These are phyloP conservation scores for Poecilia wingei DNA, from an alignment of 2,797 vertebrate genomes.

Conservation along the genomic window DNA sequence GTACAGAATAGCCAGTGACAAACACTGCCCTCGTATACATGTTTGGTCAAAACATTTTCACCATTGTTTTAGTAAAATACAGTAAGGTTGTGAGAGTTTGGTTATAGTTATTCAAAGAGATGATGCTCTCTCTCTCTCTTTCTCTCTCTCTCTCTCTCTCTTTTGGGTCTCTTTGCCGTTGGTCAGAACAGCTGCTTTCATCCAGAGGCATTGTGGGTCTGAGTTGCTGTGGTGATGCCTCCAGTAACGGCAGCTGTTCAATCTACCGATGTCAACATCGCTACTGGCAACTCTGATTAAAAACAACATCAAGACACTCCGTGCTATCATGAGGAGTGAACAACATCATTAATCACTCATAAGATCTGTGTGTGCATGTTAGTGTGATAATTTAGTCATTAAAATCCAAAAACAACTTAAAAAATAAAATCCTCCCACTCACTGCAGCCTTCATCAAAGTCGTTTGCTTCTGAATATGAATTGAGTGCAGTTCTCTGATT, in stretches of 20 bases:
- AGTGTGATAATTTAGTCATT: background rate
- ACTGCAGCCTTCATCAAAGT: background rate
- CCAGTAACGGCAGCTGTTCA: conserved; percentile 65
- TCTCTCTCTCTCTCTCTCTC: background rate
- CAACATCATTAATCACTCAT: background rate
- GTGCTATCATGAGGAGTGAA: conserved; percentile 2
- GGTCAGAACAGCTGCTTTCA: conserved; percentile 65
- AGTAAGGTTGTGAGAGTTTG: background rate
- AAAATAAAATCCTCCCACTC: background rate
- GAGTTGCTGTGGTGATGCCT: conserved; percentile 58
- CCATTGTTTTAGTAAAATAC: background rate
- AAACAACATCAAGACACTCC: conserved; percentile 23
- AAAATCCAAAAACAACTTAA: background rate
- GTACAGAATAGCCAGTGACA: background rate
- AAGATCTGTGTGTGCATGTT: background rate
- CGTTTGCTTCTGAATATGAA: background rate
- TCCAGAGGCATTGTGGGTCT: conserved; percentile 52
- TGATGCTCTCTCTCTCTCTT: background rate
- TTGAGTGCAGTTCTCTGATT: conserved; percentile 6
- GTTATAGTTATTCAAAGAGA: background rate
- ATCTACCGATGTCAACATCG: conserved; percentile 50
- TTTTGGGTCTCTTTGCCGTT: conserved; percentile 34
- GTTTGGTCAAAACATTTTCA: background rate
- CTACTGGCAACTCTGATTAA: conserved; percentile 42
- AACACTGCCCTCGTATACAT: too few relatives aligned